phyloP scores from a whole-genome alignment of 92 coral and sea anemone genomes.

The Epizoanthus ramosus region DNA sequence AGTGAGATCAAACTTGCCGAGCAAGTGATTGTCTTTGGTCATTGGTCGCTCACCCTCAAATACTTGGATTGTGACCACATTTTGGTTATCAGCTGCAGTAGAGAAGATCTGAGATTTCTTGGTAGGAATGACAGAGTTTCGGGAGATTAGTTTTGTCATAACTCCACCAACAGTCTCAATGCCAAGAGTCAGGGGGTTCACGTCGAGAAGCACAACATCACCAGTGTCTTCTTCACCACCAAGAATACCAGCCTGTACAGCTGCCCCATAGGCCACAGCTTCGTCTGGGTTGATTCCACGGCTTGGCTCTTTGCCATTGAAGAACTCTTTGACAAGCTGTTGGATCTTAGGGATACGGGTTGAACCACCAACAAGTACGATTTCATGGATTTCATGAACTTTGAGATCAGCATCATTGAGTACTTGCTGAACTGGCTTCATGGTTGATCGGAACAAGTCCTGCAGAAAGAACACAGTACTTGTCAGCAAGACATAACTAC shows the following conservation, averaged over 20 bases:
- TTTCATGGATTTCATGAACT: slow-evolving; percentile 90
- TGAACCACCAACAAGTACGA: slow-evolving; percentile 99
- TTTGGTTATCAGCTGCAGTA: slow-evolving; percentile 99
- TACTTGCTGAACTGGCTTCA: slow-evolving; percentile 88
- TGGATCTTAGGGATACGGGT: slow-evolving; percentile 98
- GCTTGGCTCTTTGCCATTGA: slow-evolving; percentile 96
- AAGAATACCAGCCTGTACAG: slow-evolving; percentile 98
- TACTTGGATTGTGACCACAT: slow-evolving; percentile 98
- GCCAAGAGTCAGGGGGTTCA: slow-evolving; percentile 96
- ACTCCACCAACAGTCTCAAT: slow-evolving; percentile 99
- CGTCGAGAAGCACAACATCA: slow-evolving; percentile 95
- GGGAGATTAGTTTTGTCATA: slow-evolving; percentile 94
- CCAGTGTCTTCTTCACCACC: slow-evolving; percentile 99
- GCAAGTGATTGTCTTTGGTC: slow-evolving; percentile 95
- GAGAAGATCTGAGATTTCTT: slow-evolving; percentile 99
- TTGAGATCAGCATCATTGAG: slow-evolving; percentile 86
- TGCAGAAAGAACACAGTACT: slow-evolving; percentile 15
- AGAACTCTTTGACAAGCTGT: slow-evolving; percentile 86
- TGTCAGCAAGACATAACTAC: not conserved
- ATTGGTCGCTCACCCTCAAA: slow-evolving; percentile 98
- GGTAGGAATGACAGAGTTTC: slow-evolving; percentile 98
- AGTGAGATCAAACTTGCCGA: slow-evolving; percentile 96
- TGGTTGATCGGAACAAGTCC: slow-evolving; percentile 87
- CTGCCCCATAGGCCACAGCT: slow-evolving; percentile 99
- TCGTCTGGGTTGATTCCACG: slow-evolving; percentile 99